phyloP scores from a whole-genome alignment of 2,888 invertebrate genomes.

The Drosophila affinis region DNA sequence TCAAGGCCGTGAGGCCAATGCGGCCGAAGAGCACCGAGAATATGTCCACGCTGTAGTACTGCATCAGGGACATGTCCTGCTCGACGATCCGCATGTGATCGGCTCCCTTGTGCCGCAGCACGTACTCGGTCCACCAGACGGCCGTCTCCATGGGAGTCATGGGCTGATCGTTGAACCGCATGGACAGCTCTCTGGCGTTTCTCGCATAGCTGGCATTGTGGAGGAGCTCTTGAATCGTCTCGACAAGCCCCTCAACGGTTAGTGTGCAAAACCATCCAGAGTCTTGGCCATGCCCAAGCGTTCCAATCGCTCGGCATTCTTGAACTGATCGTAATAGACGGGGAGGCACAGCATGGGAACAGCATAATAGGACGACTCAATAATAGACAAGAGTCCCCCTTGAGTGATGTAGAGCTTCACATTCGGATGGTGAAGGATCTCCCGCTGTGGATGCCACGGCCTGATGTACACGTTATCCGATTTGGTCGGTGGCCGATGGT shows the following conservation, averaged over 20 bases:
- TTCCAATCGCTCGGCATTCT: conserved; percentile 82
- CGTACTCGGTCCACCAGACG: conserved; percentile 82
- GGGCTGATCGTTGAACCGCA: conserved; percentile 79
- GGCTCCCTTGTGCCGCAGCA: conserved; percentile 81
- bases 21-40: conserved; percentile 33
- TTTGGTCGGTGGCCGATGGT: conserved; percentile 65
- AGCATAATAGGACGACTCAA: conserved; percentile 84
- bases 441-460: conserved; percentile 83
- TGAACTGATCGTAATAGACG: conserved; percentile 84
- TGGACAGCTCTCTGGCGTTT: conserved; percentile 61
- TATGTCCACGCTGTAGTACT: conserved; percentile 45
- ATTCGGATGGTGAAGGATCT: conserved; percentile 84
- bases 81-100: conserved; percentile 79
- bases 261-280: conserved; percentile 43
- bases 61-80: conserved; percentile 61
- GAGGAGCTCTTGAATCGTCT: conserved; percentile 60
- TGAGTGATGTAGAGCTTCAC: conserved; percentile 84
- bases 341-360: conserved; percentile 84
- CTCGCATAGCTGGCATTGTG: conserved; percentile 54
- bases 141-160: conserved; percentile 76
- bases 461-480: conserved; percentile 66
- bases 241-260: conserved; percentile 69
- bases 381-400: conserved; percentile 84
- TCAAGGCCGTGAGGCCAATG: conserved; percentile 30
- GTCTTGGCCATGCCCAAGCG: conserved; percentile 59